Percentiles rank a stretch among this genome's conserved stretches.
Conservation (phyloP, 2,113 vertebrate genomes). For the Cochlearius cochlearius region DNA sequence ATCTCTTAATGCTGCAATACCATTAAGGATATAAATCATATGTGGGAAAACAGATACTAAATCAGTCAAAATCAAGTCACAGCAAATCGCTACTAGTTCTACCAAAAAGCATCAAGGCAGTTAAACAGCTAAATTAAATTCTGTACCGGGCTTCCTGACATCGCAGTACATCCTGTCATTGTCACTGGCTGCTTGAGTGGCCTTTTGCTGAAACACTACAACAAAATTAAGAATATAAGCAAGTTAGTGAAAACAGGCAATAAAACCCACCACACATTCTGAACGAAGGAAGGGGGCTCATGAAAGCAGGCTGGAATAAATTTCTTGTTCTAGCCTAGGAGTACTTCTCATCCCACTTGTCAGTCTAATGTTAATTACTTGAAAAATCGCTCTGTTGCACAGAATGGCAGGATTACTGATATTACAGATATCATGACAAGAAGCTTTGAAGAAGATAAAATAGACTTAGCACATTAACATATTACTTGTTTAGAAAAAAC, state of each 20-base stretch:
- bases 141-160: constrained; percentile 76
- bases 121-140: neutral
- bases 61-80: neutral
- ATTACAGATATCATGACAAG: neutral
- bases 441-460: neutral
- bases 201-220: constrained; percentile 86
- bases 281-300: neutral
- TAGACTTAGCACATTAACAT: neutral
- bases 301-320: neutral
- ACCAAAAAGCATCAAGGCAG: neutral
- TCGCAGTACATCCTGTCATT: constrained; percentile 62
- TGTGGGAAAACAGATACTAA: neutral
- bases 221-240: neutral
- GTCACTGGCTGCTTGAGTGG: constrained; percentile 42
- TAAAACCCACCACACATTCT: neutral
- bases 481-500: neutral
- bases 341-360: neutral
- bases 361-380: neutral
- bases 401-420: neutral
- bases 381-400: neutral
- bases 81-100: neutral
- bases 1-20: neutral
- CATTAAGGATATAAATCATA: neutral
- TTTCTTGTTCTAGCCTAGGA: neutral
- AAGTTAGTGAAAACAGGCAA: neutral